Base-by-base conservation (phyloP, 2,797 vertebrate species). In the Aphelocoma californica region DNA sequence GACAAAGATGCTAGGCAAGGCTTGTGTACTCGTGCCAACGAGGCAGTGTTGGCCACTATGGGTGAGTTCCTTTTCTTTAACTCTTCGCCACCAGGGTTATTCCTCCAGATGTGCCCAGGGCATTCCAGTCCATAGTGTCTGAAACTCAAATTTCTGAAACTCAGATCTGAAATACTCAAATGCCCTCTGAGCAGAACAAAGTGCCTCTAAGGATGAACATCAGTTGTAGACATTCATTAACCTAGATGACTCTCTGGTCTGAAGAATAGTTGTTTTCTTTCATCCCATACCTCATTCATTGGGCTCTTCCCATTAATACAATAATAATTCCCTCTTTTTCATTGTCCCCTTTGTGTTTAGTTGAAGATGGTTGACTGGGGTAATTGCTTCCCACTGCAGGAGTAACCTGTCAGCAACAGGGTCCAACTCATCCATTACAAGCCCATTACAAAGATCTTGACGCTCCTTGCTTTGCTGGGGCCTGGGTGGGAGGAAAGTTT, bases 31-130 rank as follows among this genome's bases (percentile, higher is more conserved):
- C 97, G 81, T 64, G 94, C 96, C 91, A 97, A 97, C 0, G 98
- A 98, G 78, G 99, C 99, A 70, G 95, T 99, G 47, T 98, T 98
- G 18, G 99, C 99, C 82, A 98, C 98, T 67, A 97, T 98, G 66
- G 99, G 99, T 99, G 94, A 97, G 97, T 92, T 84, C 14, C 50
- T 83, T 65, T 71, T 42, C 56, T 72, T 91, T 65, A 86, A 65
- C 6, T 34, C 28, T 61, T 58, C 14, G 69, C 29, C 7, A 42
- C 12, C 20, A 67, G 14, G 6, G 3, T 32, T 75, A 23, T 82
- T 94, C 32, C 36, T 91, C n/a, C 36, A 40, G 18, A 34, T 65
- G 18, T 80, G 13, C 40, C 45, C 18, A 53, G 26, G 50, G 15
- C 34, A 32, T 94, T 86, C 80, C 26, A 60, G 17, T 84, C 28